phyloP scores from a whole-genome alignment of 1,140 invertebrate species.

The Papilio xuthus region DNA sequence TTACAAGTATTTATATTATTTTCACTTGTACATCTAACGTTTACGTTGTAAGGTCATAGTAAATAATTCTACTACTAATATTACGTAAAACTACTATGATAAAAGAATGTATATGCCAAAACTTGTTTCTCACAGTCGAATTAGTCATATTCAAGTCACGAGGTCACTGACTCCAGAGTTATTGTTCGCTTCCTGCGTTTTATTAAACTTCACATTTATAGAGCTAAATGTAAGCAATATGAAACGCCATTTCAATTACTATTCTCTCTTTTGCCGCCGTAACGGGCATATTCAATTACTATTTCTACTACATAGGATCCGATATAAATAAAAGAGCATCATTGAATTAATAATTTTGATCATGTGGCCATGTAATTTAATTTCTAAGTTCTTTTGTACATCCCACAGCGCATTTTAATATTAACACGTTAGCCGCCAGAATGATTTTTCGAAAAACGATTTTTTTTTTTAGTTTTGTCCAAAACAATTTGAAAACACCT shows the following conservation, averaged over 20 bases:
- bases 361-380: not conserved
- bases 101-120: slow-evolving; percentile 50
- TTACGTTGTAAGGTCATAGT: not conserved
- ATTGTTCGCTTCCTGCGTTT: slow-evolving; percentile 74
- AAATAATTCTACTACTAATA: slow-evolving; percentile 31
- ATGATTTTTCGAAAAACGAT: too few relatives aligned
- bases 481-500: too few relatives aligned
- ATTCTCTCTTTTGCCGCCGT: slow-evolving; percentile 40
- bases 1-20: slow-evolving; percentile 21
- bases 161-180: slow-evolving; percentile 76
- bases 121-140: slow-evolving; percentile 69
- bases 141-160: slow-evolving; percentile 71
- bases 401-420: not conserved
- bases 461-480: too few relatives aligned
- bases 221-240: slow-evolving; percentile 49
- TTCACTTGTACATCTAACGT: not conserved
- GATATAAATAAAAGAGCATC: not conserved
- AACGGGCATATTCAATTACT: not conserved
- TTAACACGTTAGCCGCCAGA: too few relatives aligned
- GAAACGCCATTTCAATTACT: slow-evolving; percentile 43
- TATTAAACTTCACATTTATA: slow-evolving; percentile 72
- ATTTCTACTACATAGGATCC: not conserved
- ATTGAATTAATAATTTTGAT: not conserved
- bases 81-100: slow-evolving; percentile 18
- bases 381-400: not conserved